Percentiles rank a stretch among this genome's conserved stretches.
These are phyloP conservation scores for Bruchidius siliquastri DNA, from an alignment of 2,888 invertebrate species.

Conservation along the genomic window DNA sequence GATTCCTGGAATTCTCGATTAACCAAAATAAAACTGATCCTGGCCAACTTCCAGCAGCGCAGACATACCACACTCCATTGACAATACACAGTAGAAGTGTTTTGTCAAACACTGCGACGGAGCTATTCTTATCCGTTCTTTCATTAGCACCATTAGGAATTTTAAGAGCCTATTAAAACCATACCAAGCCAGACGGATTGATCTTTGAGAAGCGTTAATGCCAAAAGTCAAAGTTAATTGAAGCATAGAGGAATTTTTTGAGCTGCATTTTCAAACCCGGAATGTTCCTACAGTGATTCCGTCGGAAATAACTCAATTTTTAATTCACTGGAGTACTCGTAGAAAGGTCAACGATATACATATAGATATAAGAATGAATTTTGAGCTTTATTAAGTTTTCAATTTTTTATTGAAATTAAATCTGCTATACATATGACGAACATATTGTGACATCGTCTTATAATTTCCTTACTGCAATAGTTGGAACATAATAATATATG, in stretches of 20 bases:
- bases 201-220: neutral
- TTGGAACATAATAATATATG: too few relatives aligned
- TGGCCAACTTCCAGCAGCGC: constrained; percentile 14
- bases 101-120: neutral
- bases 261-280: neutral
- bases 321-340: neutral
- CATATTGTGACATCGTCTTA: too few relatives aligned
- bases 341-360: too few relatives aligned
- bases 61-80: constrained; percentile 14
- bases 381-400: too few relatives aligned
- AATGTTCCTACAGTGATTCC: too few relatives aligned
- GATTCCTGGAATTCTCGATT: constrained; percentile 16
- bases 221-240: neutral
- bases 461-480: too few relatives aligned
- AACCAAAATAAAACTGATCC: constrained; percentile 10
- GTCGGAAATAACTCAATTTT: neutral
- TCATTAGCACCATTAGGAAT: neutral
- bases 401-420: too few relatives aligned
- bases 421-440: too few relatives aligned
- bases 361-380: too few relatives aligned
- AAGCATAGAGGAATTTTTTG: neutral
- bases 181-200: neutral
- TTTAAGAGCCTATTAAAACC: neutral
- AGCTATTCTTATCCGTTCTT: neutral
- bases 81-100: constrained; percentile 3